Evolutionary conservation across 2,888 invertebrate genomes (phyloP).

Genomic region (Lepidonotus clava): DNA sequence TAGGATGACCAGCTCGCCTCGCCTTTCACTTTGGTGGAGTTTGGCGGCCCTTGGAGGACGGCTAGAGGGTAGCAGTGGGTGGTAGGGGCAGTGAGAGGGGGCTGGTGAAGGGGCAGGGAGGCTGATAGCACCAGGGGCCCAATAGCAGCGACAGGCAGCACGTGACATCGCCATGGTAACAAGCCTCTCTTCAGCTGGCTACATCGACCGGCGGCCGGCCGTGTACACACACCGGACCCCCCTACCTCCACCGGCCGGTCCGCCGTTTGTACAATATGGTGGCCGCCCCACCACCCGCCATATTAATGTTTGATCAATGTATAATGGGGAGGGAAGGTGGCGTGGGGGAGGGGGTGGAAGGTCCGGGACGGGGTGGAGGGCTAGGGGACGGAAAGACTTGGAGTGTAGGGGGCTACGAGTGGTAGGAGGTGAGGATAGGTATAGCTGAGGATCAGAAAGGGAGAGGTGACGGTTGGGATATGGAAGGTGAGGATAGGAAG

Average conservation of each 20-base stretch:
- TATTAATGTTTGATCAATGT: neutral
- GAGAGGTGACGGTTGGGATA: no score
- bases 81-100: no score
- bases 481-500: no score
- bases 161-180: neutral
- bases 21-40: neutral
- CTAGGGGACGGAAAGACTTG: no score
- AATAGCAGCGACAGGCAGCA: neutral
- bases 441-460: no score
- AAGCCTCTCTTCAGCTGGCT: neutral
- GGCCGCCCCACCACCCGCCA: neutral
- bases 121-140: neutral
- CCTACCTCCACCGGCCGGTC: neutral
- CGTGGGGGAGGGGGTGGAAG: no score
- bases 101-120: no score
- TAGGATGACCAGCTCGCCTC: neutral
- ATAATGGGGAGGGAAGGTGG: neutral
- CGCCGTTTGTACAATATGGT: constrained; percentile 1
- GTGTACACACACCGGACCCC: neutral
- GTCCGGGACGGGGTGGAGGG: no score
- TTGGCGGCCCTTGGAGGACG: no score
- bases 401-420: no score
- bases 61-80: no score
- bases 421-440: no score
- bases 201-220: neutral